Evolutionary conservation across 2,113 vertebrate species (phyloP).

Genomic region (Raja brachyura): DNA sequence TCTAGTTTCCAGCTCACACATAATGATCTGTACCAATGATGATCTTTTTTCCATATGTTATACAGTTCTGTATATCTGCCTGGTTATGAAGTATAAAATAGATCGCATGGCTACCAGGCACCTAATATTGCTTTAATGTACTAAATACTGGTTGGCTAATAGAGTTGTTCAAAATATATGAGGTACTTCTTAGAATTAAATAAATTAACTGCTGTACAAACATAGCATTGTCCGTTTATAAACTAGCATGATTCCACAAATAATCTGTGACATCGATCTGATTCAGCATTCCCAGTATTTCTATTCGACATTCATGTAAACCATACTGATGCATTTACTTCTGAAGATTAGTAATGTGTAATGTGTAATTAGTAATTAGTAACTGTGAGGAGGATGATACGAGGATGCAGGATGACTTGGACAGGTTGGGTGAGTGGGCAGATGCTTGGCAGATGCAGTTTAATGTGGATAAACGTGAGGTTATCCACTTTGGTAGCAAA

Average conservation of each 20-base stretch:
- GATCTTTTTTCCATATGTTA: background rate
- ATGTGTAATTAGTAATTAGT: too few species aligned
- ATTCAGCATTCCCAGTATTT: background rate
- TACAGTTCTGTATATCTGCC: background rate
- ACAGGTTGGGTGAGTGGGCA: too few species aligned
- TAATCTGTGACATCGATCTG: slow-evolving; percentile 4
- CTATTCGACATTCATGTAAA: background rate
- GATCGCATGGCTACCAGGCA: background rate
- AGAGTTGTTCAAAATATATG: background rate
- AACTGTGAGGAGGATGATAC: too few species aligned
- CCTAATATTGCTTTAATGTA: background rate
- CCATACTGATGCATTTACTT: background rate
- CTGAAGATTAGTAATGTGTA: background rate
- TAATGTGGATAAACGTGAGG: too few species aligned
- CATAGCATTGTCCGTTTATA: background rate
- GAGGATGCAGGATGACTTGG: too few species aligned
- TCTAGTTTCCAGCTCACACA: background rate
- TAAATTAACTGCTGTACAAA: background rate
- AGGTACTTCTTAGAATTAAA: background rate
- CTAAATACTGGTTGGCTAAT: background rate
- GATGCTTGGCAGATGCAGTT: too few species aligned
- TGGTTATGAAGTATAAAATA: background rate
- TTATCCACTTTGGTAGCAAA: too few species aligned
- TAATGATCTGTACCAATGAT: background rate
- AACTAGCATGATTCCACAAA: background rate